phyloP scores from a whole-genome alignment of 2,888 invertebrate genomes.

The Clunio marinus region DNA sequence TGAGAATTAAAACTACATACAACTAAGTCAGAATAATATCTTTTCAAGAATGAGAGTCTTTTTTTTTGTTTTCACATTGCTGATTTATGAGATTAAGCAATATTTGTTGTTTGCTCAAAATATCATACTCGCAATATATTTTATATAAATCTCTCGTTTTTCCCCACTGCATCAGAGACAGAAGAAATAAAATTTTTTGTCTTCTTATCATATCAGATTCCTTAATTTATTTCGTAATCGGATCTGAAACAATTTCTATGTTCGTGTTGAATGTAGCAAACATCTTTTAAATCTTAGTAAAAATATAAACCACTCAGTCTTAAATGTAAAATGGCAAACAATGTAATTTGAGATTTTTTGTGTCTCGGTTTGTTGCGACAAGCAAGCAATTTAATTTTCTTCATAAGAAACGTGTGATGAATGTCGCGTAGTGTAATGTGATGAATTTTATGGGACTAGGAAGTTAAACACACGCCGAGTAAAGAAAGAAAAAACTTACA shows the following conservation, averaged over 20 bases:
- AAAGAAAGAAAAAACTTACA: not conserved
- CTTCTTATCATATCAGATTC: constrained; percentile 29
- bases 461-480: not conserved
- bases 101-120: constrained; percentile 32
- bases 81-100: constrained; percentile 36
- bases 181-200: not conserved
- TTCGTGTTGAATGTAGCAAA: not conserved
- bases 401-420: not conserved
- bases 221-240: constrained; percentile 33
- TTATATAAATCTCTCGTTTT: not conserved
- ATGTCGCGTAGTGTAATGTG: not conserved
- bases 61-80: not conserved
- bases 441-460: not conserved
- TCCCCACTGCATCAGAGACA: not conserved
- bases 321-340: not conserved
- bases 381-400: not conserved
- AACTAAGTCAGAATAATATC: not conserved
- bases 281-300: not conserved
- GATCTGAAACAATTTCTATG: not conserved
- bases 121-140: constrained; percentile 11
- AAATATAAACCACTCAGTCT: not conserved
- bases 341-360: not conserved
- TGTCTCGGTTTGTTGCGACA: not conserved
- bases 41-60: constrained; percentile 22
- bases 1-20: constrained; percentile 16